A percentile compares a stretch with the other conserved stretches of the same genome.
phyloP scores from a whole-genome alignment of 2,888 invertebrate genomes.

The Stratiomys singularior region DNA sequence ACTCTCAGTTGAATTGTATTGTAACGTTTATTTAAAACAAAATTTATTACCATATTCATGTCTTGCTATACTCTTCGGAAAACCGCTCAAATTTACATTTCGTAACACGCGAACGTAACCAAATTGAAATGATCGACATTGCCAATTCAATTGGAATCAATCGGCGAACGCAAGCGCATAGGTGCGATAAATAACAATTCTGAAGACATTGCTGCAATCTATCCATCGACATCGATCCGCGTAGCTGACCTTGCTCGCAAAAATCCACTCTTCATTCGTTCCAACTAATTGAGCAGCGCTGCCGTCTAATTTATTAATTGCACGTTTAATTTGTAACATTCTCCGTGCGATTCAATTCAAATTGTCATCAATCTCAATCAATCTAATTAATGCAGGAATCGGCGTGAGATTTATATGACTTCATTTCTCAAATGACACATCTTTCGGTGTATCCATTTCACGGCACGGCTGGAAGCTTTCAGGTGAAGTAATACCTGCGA shows the following conservation, averaged over 20 bases:
- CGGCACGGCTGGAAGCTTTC: no score
- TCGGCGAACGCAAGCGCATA: neutral
- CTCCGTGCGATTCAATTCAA: neutral
- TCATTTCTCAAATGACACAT: neutral
- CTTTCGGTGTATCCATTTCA: neutral
- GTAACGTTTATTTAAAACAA: neutral
- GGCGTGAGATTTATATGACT: neutral
- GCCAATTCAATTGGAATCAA: neutral
- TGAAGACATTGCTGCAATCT: neutral
- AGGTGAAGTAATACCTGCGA: no score
- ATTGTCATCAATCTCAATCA: conserved; percentile 19
- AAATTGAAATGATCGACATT: neutral
- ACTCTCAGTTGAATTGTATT: neutral
- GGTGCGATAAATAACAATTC: conserved; percentile 1
- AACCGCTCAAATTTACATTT: neutral
- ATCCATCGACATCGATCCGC: neutral
- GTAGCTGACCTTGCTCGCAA: conserved; percentile 11
- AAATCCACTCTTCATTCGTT: neutral
- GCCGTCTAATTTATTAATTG: conserved; percentile 8
- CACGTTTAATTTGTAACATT: conserved; percentile 20
- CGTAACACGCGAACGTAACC: neutral
- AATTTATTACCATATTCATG: conserved; percentile 9
- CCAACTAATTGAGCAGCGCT: neutral
- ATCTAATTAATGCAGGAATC: conserved; percentile 16
- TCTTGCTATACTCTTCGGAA: neutral